Evolutionary conservation across 2,888 invertebrate genomes (phyloP).

Genomic region (Nephrotoma guestfalica): DNA sequence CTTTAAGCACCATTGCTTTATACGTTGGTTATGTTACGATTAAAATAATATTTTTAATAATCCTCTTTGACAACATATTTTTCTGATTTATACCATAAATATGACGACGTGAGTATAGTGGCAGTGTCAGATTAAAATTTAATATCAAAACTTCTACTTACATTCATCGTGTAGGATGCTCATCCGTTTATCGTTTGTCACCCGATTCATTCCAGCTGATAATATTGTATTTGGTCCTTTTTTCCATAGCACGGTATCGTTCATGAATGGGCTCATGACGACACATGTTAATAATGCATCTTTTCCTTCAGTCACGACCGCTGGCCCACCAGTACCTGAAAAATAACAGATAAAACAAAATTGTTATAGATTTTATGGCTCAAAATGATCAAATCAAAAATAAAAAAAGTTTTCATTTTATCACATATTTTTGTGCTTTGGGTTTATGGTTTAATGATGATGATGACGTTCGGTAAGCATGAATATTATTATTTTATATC

Average conservation of each 20-base stretch:
- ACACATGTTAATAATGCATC: conserved; percentile 72
- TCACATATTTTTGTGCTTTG: neutral
- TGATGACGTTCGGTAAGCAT: neutral
- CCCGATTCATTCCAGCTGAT: conserved; percentile 60
- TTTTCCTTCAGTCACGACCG: conserved; percentile 47
- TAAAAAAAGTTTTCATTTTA: neutral
- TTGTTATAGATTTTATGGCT: neutral
- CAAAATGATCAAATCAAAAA: neutral
- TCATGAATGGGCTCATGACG: conserved; percentile 42
- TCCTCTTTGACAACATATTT: too few species aligned
- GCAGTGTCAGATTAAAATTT: neutral
- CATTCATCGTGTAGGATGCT: conserved; percentile 63
- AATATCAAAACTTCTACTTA: conserved; percentile 25
- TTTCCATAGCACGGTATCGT: conserved; percentile 62
- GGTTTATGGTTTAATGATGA: neutral
- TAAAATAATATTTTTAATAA: too few species aligned
- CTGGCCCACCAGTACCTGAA: conserved; percentile 29
- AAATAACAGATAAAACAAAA: neutral
- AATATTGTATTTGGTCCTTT: conserved; percentile 52
- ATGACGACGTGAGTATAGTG: too few species aligned
- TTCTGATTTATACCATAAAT: too few species aligned
- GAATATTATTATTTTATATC: neutral
- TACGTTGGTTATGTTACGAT: too few species aligned
- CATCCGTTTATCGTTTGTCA: conserved; percentile 58
- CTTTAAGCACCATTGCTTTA: too few species aligned